phyloP scores from a whole-genome alignment of 1,140 invertebrate species.

The Drosophila repletoides region DNA sequence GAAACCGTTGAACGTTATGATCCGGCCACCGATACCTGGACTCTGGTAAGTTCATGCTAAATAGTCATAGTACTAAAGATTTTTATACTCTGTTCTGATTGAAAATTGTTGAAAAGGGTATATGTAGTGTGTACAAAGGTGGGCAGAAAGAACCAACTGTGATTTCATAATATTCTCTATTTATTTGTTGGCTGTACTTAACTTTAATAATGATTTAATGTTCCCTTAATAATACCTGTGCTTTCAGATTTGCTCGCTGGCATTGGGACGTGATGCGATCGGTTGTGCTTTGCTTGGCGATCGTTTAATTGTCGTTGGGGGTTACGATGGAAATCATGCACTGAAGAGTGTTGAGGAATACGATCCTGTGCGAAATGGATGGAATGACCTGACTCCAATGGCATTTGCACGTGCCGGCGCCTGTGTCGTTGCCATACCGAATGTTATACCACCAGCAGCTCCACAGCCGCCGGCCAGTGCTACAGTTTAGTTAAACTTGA shows the following conservation, averaged over 20 bases:
- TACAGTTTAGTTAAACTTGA: constrained; percentile 78
- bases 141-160: too few relatives aligned
- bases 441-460: constrained; percentile 73
- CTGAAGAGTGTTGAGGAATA: constrained; percentile 96
- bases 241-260: constrained; percentile 87
- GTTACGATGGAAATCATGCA: constrained; percentile 97
- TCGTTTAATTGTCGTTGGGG: constrained; percentile 94
- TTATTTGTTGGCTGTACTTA: too few relatives aligned
- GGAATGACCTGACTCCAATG: constrained; percentile 89
- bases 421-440: constrained; percentile 89
- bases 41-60: constrained; percentile 85
- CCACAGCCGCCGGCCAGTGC: constrained; percentile 71
- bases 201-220: background rate
- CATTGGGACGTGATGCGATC: constrained; percentile 93
- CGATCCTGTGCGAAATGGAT: constrained; percentile 94
- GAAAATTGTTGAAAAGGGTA: too few relatives aligned
- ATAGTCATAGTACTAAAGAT: too few relatives aligned
- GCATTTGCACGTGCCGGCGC: constrained; percentile 92
- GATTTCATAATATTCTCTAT: too few relatives aligned
- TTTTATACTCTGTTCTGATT: too few relatives aligned
- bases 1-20: constrained; percentile 96
- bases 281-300: constrained; percentile 95
- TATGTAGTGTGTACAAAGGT: too few relatives aligned
- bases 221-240: background rate
- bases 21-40: constrained; percentile 92